A percentile compares a stretch with the other conserved stretches of the same genome.
These are phyloP conservation scores for Melanotaenia trifasciata DNA, from an alignment of 2,797 vertebrate genomes.

Conservation along the genomic window DNA sequence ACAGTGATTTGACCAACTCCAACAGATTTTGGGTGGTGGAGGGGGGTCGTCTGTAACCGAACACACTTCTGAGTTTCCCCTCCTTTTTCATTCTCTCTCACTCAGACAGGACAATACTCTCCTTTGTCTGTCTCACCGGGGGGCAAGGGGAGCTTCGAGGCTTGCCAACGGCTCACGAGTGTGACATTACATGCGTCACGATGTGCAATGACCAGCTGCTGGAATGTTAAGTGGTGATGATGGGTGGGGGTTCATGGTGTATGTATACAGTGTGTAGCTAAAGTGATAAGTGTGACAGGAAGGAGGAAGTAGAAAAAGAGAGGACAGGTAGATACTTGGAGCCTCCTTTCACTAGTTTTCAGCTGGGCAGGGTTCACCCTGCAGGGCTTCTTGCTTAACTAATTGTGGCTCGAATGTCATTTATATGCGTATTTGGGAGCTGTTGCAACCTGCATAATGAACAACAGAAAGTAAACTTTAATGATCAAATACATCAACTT, in stretches of 20 bases:
- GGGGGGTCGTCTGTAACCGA: constrained; percentile 72
- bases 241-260: not conserved
- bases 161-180: constrained; percentile 64
- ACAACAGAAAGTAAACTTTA: not conserved
- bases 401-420: constrained; percentile 22
- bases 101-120: constrained; percentile 65
- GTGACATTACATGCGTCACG: constrained; percentile 76
- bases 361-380: not conserved
- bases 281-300: constrained; percentile 41
- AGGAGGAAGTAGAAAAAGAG: not conserved
- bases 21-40: constrained; percentile 42
- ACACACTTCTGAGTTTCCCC: constrained; percentile 67
- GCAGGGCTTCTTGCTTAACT: constrained; percentile 15
- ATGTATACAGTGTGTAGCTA: constrained; percentile 19
- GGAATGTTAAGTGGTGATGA: constrained; percentile 72
- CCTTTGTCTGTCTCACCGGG: constrained; percentile 69
- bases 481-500: not conserved
- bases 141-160: constrained; percentile 46
- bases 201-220: constrained; percentile 65
- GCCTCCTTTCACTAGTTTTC: constrained; percentile 4
- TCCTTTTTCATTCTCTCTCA: constrained; percentile 52
- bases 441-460: constrained; percentile 3
- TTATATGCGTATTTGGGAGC: constrained; percentile 20
- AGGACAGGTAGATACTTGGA: not conserved
- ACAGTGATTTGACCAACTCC: constrained; percentile 65